Evolutionary conservation across 2,113 vertebrate genomes (phyloP).

Genomic region (Cynopterus brachyotis): DNA sequence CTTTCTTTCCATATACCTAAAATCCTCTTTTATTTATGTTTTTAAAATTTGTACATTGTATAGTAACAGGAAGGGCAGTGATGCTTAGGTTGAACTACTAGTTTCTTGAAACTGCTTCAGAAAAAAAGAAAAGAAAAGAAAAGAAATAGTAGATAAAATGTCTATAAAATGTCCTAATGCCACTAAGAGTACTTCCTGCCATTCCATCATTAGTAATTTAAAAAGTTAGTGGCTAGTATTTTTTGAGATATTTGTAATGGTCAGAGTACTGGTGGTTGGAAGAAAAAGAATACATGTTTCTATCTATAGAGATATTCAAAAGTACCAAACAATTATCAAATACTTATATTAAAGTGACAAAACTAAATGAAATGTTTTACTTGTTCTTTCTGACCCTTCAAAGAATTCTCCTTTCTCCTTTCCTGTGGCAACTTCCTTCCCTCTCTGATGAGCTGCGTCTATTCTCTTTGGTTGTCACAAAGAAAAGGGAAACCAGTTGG

Average conservation of each 20-base stretch:
- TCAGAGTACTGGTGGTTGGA: not conserved
- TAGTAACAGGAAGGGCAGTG: not conserved
- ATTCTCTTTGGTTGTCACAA: not conserved
- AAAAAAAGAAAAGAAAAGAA: not conserved
- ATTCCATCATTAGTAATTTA: not conserved
- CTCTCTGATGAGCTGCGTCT: not conserved
- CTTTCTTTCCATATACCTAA: not conserved
- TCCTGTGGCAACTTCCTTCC: not conserved
- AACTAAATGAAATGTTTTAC: not conserved
- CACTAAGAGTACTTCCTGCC: not conserved
- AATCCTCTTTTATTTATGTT: not conserved
- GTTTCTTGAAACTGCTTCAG: not conserved
- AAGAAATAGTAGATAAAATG: not conserved
- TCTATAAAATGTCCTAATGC: not conserved
- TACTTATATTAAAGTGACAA: not conserved
- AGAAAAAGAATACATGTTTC: not conserved
- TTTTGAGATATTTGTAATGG: not conserved
- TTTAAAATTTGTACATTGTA: not conserved
- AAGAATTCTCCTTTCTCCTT: not conserved
- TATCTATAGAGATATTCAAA: not conserved
- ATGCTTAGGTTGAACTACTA: not conserved
- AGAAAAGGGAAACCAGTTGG: not conserved
- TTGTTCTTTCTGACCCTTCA: not conserved
- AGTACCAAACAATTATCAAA: not conserved
- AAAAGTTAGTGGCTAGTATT: not conserved